Evolutionary conservation across 2,888 invertebrate genomes (phyloP).

Genomic region (Oscheius myriophilus): DNA sequence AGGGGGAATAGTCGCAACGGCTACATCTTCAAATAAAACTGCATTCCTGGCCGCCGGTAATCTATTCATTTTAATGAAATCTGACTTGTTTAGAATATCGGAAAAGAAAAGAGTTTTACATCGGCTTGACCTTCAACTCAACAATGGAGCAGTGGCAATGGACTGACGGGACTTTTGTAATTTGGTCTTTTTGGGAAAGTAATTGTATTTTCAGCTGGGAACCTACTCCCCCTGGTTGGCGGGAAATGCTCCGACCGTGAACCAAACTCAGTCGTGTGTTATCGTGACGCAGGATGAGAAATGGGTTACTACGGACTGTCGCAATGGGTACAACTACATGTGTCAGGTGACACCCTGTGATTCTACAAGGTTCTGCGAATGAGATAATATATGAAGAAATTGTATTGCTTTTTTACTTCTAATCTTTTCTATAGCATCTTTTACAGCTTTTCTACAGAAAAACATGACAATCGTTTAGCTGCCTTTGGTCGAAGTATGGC

Average conservation of each 20-base stretch:
- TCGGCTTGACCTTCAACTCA: slow-evolving; percentile 3
- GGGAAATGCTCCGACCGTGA: background rate
- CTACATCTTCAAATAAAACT: slow-evolving; percentile 13
- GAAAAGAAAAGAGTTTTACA: background rate
- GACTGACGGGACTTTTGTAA: background rate
- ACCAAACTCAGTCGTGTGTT: background rate
- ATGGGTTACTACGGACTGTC: slow-evolving; percentile 2
- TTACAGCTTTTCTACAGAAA: background rate
- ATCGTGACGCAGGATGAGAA: background rate
- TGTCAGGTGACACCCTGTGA: slow-evolving; percentile 16
- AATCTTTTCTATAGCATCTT: background rate
- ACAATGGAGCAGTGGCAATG: slow-evolving; percentile 1
- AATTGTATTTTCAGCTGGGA: slow-evolving; percentile 1
- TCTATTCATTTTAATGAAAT: background rate
- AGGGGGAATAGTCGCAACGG: background rate
- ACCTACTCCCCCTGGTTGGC: slow-evolving; percentile 9
- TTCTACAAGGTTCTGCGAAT: slow-evolving; percentile 4
- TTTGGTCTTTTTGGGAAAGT: too few species aligned
- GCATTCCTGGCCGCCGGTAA: background rate
- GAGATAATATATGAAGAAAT: background rate
- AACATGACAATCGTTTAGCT: too few species aligned
- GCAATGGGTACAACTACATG: slow-evolving; percentile 4
- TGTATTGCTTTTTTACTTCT: background rate
- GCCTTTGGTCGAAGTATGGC: too few species aligned
- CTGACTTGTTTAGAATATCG: too few species aligned